Conservation (phyloP, 1,140 invertebrate genomes). For the Drosophila pandora region DNA sequence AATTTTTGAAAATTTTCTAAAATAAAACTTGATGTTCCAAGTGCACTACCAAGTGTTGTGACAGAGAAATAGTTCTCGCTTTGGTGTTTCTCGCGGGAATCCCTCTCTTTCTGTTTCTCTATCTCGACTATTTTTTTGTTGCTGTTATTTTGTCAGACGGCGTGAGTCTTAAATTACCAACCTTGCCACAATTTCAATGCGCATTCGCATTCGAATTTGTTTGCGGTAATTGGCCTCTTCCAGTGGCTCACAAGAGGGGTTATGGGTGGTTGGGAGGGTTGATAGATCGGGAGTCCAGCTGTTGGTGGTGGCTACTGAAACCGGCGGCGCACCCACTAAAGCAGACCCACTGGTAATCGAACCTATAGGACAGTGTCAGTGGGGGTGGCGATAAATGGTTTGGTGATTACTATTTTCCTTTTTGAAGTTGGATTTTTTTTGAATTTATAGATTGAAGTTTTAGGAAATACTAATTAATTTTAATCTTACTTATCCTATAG, state of each 20-base stretch:
- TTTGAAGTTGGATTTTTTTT: neutral
- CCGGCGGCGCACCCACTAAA: conserved; percentile 67
- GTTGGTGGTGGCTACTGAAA: conserved; percentile 44
- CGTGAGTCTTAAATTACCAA: conserved; percentile 83
- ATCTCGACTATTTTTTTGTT: conserved; percentile 10
- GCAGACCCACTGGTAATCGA: conserved; percentile 30
- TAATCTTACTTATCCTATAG: too few species aligned
- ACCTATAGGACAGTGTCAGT: conserved; percentile 23
- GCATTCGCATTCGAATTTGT: conserved; percentile 82
- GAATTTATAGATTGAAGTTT: too few species aligned
- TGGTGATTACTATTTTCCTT: neutral
- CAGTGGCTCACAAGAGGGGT: conserved; percentile 15
- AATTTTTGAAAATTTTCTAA: neutral
- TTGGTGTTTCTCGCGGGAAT: conserved; percentile 33
- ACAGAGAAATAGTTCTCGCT: conserved; percentile 62
- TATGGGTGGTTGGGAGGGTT: conserved; percentile 6
- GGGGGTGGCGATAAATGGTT: neutral
- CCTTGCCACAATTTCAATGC: conserved; percentile 82
- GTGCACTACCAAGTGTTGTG: conserved; percentile 29
- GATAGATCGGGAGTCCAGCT: conserved; percentile 40
- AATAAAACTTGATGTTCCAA: neutral
- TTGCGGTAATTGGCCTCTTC: conserved; percentile 75
- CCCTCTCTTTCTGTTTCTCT: conserved; percentile 25
- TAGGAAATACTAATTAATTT: too few species aligned
- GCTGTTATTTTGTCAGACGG: conserved; percentile 32